Percentiles rank a stretch among this genome's conserved stretches.
Conservation (phyloP, 2,113 vertebrate genomes). For the Athene cunicularia region DNA sequence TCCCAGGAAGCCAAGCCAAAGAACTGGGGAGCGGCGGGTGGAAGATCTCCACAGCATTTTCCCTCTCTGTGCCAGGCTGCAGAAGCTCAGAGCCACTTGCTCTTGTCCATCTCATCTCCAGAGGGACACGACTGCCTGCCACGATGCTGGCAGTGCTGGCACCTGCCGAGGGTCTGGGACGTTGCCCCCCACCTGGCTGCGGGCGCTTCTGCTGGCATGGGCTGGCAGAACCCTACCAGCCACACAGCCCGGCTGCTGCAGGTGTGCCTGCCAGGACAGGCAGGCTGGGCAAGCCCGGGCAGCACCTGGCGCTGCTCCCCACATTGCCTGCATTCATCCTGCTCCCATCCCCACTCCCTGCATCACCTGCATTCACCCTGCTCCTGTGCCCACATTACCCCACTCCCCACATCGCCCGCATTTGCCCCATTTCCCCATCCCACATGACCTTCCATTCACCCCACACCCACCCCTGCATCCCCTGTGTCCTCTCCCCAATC, state of each 20-base stretch:
- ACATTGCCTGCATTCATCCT: accelerated
- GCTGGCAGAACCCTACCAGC: background rate
- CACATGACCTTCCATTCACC: no score
- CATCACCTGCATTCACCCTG: background rate
- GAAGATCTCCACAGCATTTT: background rate
- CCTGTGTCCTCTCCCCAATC: background rate
- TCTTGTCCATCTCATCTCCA: background rate
- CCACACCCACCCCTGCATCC: background rate
- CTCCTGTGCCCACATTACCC: background rate
- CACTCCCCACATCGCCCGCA: background rate
- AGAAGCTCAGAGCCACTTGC: background rate
- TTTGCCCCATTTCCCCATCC: background rate
- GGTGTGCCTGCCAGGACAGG: background rate
- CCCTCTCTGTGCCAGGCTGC: background rate
- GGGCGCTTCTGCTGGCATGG: background rate
- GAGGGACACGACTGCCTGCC: background rate
- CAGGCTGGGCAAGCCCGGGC: background rate
- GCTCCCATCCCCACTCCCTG: background rate
- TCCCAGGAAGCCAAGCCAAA: background rate
- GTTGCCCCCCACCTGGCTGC: accelerated
- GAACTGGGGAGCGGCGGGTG: background rate
- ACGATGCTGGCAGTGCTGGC: accelerated
- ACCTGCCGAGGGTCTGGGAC: background rate
- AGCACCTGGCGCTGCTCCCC: background rate
- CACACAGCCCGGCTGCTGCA: background rate